These are phyloP conservation scores for Oligia fasciuncula DNA, from an alignment of 2,888 invertebrate genomes.

Conservation along the genomic window DNA sequence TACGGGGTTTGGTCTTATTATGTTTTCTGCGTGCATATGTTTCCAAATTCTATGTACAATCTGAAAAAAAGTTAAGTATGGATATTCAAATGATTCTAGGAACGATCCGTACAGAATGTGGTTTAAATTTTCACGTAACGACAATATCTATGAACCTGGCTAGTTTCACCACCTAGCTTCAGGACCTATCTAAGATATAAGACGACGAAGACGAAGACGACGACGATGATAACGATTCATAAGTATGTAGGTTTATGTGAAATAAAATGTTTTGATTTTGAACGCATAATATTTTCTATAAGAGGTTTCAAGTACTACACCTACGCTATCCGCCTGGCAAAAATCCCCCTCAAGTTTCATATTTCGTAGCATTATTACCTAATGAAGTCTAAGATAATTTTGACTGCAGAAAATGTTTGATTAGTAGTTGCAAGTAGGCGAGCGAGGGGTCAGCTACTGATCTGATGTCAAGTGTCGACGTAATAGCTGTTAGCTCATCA, in stretches of 20 bases:
- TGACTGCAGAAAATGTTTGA: slow-evolving; percentile 28
- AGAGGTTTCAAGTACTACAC: not conserved
- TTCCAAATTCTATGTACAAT: not conserved
- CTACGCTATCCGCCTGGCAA: not conserved
- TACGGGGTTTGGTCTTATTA: too few relatives aligned
- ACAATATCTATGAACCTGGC: not conserved
- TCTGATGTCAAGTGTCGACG: slow-evolving; percentile 13
- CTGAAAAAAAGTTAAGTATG: too few relatives aligned
- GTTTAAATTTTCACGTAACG: not conserved
- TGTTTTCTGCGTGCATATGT: too few relatives aligned
- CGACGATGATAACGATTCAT: too few relatives aligned
- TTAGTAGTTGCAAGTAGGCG: slow-evolving; percentile 18
- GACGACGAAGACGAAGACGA: too few relatives aligned
- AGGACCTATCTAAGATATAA: too few relatives aligned
- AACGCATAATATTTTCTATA: not conserved
- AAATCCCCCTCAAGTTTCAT: not conserved
- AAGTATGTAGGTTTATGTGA: too few relatives aligned
- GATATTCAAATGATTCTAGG: not conserved
- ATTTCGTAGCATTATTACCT: slow-evolving; percentile 13
- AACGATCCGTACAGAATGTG: not conserved
- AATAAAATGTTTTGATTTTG: too few relatives aligned
- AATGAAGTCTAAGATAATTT: slow-evolving; percentile 5
- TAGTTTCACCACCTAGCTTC: too few relatives aligned
- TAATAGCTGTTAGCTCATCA: slow-evolving; percentile 19
- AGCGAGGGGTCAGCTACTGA: slow-evolving; percentile 17